These are phyloP conservation scores for Sardina pilchardus DNA, from an alignment of 2,113 vertebrate species.

Conservation along the genomic window DNA sequence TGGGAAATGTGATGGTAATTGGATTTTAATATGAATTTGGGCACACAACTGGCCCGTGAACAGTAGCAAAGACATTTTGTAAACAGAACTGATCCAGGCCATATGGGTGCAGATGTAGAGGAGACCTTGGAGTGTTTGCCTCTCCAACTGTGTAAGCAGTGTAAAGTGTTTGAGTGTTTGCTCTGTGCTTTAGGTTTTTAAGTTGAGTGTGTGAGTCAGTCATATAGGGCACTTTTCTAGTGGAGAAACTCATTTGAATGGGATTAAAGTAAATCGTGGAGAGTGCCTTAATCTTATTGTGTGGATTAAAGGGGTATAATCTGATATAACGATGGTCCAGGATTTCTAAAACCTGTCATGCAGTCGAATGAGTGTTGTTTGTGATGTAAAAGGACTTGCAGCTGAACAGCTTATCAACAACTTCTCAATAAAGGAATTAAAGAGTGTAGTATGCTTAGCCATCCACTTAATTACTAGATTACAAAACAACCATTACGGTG, in stretches of 20 bases:
- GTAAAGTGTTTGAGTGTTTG: background rate
- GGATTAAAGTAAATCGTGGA: background rate
- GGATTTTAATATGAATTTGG: background rate
- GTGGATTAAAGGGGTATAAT: conserved; percentile 5
- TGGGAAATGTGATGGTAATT: background rate
- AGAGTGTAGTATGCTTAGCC: background rate
- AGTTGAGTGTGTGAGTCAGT: background rate
- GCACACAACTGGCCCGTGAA: background rate
- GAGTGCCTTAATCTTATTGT: conserved; percentile 14
- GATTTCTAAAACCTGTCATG: background rate
- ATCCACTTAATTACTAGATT: background rate
- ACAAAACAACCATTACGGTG: background rate
- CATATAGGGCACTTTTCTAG: background rate
- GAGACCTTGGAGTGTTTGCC: background rate
- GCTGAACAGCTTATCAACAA: background rate
- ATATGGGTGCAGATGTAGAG: background rate
- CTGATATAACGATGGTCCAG: conserved; percentile 10
- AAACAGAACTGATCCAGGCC: background rate
- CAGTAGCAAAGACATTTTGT: background rate
- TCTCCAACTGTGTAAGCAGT: conserved; percentile 6
- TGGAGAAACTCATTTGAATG: conserved; percentile 17
- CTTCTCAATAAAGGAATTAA: background rate
- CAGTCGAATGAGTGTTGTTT: background rate
- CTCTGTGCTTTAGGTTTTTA: background rate
- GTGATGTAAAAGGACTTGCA: background rate